Conservation (phyloP, 1,140 invertebrate genomes). For the Penaeus vannamei region DNA sequence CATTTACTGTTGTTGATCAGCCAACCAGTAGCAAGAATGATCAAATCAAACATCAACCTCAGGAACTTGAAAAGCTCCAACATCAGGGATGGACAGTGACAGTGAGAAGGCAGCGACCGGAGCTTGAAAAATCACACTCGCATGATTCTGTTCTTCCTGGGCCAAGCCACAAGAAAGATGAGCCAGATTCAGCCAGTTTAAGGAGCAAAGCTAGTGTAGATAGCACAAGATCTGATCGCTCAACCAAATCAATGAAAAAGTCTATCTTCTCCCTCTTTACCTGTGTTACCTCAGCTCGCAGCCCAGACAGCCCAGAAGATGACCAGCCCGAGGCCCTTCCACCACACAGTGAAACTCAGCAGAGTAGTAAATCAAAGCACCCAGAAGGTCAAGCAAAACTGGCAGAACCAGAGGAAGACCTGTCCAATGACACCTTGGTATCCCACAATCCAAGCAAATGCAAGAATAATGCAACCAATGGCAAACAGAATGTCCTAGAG, state of each 20-base stretch:
- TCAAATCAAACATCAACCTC: neutral
- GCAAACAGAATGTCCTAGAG: slow-evolving; percentile 7
- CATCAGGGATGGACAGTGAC: slow-evolving; percentile 57
- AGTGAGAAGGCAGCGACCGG: slow-evolving; percentile 34
- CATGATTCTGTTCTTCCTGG: slow-evolving; percentile 45
- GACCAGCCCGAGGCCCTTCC: slow-evolving; percentile 38
- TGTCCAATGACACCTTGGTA: neutral
- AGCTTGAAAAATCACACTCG: slow-evolving; percentile 50
- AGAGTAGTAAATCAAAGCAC: neutral
- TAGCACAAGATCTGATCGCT: slow-evolving; percentile 49
- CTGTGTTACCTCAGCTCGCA: slow-evolving; percentile 52
- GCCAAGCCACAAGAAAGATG: slow-evolving; percentile 26
- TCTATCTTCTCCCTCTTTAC: slow-evolving; percentile 57
- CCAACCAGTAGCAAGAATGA: slow-evolving; percentile 42
- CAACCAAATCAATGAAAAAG: slow-evolving; percentile 56
- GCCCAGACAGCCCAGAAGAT: slow-evolving; percentile 49
- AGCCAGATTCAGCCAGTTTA: slow-evolving; percentile 50
- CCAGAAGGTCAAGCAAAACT: slow-evolving; percentile 14
- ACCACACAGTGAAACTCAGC: neutral
- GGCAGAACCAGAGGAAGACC: neutral
- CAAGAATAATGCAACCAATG: slow-evolving; percentile 8
- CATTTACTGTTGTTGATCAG: slow-evolving; percentile 54
- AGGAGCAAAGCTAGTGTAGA: slow-evolving; percentile 57
- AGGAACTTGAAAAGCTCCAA: slow-evolving; percentile 38
- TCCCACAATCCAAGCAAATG: neutral